A percentile compares a stretch with the other conserved stretches of the same genome.
These are phyloP conservation scores for Ramazzottius varieornatus DNA, from an alignment of 2,888 invertebrate species.

Conservation along the genomic window DNA sequence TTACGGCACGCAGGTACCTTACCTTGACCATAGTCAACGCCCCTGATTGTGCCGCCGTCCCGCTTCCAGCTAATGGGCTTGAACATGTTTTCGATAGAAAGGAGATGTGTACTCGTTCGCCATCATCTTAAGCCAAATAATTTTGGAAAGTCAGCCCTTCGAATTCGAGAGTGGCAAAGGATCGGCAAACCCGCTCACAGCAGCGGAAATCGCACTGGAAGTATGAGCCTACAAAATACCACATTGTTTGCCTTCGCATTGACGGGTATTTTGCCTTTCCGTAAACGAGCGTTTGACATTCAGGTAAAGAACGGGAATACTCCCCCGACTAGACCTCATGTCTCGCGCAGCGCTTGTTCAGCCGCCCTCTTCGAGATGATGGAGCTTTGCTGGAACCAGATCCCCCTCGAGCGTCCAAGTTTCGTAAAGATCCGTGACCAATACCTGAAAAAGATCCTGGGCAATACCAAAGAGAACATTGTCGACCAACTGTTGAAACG, in stretches of 20 bases:
- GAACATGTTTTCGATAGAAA: neutral
- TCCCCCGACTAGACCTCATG: neutral
- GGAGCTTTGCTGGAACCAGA: neutral
- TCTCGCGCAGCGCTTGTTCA: neutral
- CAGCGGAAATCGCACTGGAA: neutral
- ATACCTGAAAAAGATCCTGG: neutral
- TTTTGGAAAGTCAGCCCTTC: neutral
- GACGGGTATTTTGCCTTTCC: neutral
- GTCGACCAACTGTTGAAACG: neutral
- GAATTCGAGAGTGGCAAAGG: neutral
- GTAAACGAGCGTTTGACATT: neutral
- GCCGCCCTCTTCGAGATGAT: neutral
- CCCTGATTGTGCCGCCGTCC: no score
- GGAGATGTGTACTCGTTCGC: neutral
- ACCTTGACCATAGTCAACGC: no score
- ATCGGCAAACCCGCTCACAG: neutral
- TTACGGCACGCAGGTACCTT: neutral
- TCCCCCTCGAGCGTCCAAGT: neutral
- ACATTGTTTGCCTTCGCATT: no score
- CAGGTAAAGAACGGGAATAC: neutral
- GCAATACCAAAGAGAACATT: neutral
- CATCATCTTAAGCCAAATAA: neutral
- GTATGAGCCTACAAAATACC: no score
- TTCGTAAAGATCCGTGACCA: neutral
- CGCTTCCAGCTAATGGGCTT: no score